These are phyloP conservation scores for Xylota segnis DNA, from an alignment of 2,888 invertebrate genomes.

Conservation along the genomic window DNA sequence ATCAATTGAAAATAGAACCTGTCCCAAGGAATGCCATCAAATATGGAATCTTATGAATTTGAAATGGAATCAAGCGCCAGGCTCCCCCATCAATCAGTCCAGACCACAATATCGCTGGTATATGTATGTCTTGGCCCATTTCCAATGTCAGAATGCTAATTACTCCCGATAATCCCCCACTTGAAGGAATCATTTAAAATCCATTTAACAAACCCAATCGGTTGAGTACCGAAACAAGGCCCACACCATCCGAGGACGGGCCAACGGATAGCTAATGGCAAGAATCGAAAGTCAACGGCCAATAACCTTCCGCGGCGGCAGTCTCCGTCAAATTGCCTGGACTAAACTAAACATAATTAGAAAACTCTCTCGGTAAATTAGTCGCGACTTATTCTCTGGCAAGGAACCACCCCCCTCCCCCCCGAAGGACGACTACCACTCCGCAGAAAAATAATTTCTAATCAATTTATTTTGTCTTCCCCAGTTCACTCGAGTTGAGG, in stretches of 20 bases:
- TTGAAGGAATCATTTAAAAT: constrained; percentile 34
- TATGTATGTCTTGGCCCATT: not conserved
- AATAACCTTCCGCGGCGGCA: not conserved
- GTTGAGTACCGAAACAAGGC: constrained; percentile 21
- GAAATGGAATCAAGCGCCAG: not conserved
- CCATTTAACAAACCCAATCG: constrained; percentile 35
- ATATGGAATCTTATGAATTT: not conserved
- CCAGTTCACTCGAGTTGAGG: constrained; percentile 25
- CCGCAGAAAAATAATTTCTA: constrained; percentile 32
- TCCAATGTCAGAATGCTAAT: constrained; percentile 43
- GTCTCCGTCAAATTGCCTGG: constrained; percentile 35
- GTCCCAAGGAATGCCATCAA: too few species aligned
- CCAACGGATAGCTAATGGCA: constrained; percentile 3
- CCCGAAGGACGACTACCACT: not conserved
- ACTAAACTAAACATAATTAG: constrained; percentile 57
- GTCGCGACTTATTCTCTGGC: constrained; percentile 41
- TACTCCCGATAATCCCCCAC: constrained; percentile 29
- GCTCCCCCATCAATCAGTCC: constrained; percentile 8
- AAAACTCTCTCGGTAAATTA: constrained; percentile 60
- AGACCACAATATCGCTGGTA: not conserved
- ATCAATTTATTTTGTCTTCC: constrained; percentile 53
- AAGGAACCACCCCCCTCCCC: not conserved
- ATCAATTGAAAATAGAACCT: too few species aligned
- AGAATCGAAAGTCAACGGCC: constrained; percentile 32
- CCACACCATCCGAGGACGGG: not conserved